phyloP scores from a whole-genome alignment of 2,113 vertebrate species.

The Ardeotis arabs region DNA sequence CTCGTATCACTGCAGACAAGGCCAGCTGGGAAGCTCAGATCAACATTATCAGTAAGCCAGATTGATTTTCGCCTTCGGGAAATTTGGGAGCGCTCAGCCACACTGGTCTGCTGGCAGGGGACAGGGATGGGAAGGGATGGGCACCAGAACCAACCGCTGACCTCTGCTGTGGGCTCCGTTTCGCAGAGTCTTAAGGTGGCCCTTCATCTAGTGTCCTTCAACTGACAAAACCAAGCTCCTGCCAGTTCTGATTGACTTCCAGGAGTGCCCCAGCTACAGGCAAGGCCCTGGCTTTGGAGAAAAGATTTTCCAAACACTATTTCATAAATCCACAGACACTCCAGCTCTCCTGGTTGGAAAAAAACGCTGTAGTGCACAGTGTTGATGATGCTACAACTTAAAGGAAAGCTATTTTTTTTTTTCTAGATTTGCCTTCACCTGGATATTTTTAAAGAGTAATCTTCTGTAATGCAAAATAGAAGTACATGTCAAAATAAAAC shows the following conservation, averaged over 20 bases:
- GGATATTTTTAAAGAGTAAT: background rate
- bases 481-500: background rate
- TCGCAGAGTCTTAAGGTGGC: background rate
- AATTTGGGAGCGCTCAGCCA: background rate
- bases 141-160: background rate
- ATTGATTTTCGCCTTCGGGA: background rate
- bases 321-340: background rate
- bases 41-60: background rate
- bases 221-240: background rate
- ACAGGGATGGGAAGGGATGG: background rate
- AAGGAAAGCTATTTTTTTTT: background rate
- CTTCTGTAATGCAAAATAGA: background rate
- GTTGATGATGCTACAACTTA: background rate
- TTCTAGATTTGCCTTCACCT: background rate
- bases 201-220: background rate
- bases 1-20: fast-evolving
- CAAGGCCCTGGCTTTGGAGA: background rate
- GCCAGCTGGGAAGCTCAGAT: background rate
- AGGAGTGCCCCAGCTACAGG: background rate
- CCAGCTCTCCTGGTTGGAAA: fast-evolving
- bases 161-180: background rate
- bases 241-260: background rate
- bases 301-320: background rate
- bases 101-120: background rate
- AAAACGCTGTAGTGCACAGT: background rate